Base-by-base conservation (phyloP, 2,888 invertebrate genomes). In the Deilephila porcellus region DNA sequence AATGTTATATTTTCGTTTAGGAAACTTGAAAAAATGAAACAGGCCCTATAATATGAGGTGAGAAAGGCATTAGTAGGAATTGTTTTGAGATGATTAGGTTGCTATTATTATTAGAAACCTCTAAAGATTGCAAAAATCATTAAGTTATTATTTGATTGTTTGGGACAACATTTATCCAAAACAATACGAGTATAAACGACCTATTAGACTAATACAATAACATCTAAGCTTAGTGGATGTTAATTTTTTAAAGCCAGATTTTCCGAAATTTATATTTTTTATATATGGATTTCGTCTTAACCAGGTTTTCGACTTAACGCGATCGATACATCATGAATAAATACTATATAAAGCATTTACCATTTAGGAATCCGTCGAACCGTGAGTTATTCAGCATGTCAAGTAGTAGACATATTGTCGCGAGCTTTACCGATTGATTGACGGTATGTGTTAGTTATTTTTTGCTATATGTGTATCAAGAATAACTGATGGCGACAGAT, bases 391-490 rank as follows among this genome's bases (percentile, higher is more conserved):
- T 76, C 76, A 73, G 37, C 34, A 73, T 78, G 81, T 81, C 85
- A 77, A 73, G 74, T 75, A 73, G 74, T 73, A 76, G 85, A 86
- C 86, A 85, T 84, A 85, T 85, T 81, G 82, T 84, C 79, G 77
- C 62, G 74, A 76, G 64, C 72, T 70, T 73, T 75, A 62, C 63
- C 64, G 81, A 80, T 82, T 85, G 86, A 86, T 84, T 78, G 82
- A 86, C 81, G 78, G 74, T 74, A 76, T 53, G 67, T 34, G 60
- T 72, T 70, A 34, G 67, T 37, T 17, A 37, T 72, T 72, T 74
- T 74, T 67, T 67, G 32, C 62, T 60, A 32, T 63, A 53, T 56
- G 34, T 70, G 63, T 70, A 67, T 70, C 29, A 53, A 74, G 64
- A 72, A 72, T 72, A 71, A 74, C 72, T 60, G 20, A 29, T 29